Conservation (phyloP, 1,140 invertebrate species). For the Bursaphelenchus mucronatus region DNA sequence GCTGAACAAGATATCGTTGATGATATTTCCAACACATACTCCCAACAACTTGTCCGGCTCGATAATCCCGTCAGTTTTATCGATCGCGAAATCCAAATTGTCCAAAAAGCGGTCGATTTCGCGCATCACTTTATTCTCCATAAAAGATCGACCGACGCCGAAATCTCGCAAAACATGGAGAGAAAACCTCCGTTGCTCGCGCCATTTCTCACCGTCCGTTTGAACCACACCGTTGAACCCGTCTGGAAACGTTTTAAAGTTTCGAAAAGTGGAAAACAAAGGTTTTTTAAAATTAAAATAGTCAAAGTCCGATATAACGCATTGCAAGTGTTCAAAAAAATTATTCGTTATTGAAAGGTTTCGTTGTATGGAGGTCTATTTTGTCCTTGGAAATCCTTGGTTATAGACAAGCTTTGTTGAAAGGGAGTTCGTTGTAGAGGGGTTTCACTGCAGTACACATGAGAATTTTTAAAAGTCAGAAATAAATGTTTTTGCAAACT, state of each 20-base stretch:
- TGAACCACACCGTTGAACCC: conserved; percentile 58
- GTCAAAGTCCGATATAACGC: too few species aligned
- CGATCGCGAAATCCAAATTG: conserved; percentile 18
- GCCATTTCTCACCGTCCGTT: conserved; percentile 78
- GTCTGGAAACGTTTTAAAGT: conserved; percentile 30
- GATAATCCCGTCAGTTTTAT: conserved; percentile 7
- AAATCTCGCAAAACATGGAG: conserved; percentile 81
- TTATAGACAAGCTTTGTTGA: too few species aligned
- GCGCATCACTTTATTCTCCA: conserved; percentile 79
- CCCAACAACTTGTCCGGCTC: conserved; percentile 12
- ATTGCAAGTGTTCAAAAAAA: too few species aligned
- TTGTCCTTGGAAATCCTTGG: too few species aligned
- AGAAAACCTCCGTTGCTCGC: conserved; percentile 80
- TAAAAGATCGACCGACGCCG: conserved; percentile 75
- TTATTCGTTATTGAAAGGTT: too few species aligned
- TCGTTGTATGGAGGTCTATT: too few species aligned
- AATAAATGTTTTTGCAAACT: too few species aligned
- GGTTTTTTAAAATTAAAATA: neutral
- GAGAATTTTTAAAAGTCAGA: too few species aligned
- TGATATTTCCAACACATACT: conserved; percentile 59
- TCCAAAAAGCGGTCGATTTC: conserved; percentile 43
- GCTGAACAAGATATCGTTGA: conserved; percentile 57
- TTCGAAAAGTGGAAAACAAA: conserved; percentile 2
- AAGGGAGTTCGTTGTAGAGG: too few species aligned
- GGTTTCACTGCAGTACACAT: too few species aligned